Base-by-base conservation (phyloP, 2,113 vertebrate genomes). In the Orycteropus afer region DNA sequence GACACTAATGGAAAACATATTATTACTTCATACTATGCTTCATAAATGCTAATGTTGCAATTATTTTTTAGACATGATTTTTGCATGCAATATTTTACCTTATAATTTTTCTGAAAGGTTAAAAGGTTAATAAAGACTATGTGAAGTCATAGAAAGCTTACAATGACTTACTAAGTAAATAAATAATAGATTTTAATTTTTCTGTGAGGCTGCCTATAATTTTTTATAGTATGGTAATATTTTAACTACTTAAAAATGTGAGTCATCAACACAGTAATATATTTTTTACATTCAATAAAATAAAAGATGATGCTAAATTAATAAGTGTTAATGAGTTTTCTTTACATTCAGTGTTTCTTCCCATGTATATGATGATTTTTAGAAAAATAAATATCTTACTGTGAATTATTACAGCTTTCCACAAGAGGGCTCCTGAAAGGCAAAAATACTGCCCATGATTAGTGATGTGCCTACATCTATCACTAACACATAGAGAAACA, bases 161-260 rank as follows among this genome's bases (percentile, higher is more conserved):
- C 14, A 45, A 2, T 45, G 42, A 57, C 18, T 89, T 74, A 51
- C 18, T 61, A 69, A 47, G 34, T 82, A 86, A 67, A 82, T 34
- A 71, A 51, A 87, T 81, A 86, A n/a, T n/a, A n/a, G n/a, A n/a
- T n/a, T n/a, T 82, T 29, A 22, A 4, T 76, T 91, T 86, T 65
- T 40, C 59, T 77, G 3, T 8, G 7, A 27, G 67, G 37, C 55
- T 77, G 40, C 20, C 69, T 92, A 81, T 90, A 63, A 42, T 95
- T 73, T 92, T 97, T 92, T 90, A 93, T 74, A 97, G 40, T 73
- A 92, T 71, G 90, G 57, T 22, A 89, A 76, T 47, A 34, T 63
- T 96, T 94, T 90, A 57, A 40, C 69, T 96, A 29, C 47, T 96
- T 97, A 95, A 96, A 90, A 88, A 86, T 90, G 4, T 51, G 83